A percentile compares a stretch with the other conserved stretches of the same genome.
Evolutionary conservation across 2,888 invertebrate species (phyloP).

Genomic region (Acholoe squamosa): DNA sequence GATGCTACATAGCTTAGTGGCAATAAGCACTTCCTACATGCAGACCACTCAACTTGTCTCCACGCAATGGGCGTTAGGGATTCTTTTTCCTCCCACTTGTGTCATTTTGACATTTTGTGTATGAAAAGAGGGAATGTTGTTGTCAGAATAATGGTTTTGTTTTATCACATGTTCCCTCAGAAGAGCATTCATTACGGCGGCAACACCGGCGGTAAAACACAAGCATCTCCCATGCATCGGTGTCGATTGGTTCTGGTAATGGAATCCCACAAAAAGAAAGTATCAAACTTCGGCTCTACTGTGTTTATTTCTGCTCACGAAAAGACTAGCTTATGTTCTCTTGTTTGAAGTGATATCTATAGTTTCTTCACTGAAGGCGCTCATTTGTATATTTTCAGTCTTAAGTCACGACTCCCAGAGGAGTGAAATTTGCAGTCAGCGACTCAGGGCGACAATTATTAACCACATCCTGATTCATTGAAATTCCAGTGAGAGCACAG

Average conservation of each 20-base stretch:
- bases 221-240: not conserved
- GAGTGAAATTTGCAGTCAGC: not conserved
- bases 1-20: too few relatives aligned
- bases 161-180: not conserved
- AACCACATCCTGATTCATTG: not conserved
- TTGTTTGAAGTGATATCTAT: not conserved
- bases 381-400: not conserved
- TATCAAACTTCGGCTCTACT: not conserved
- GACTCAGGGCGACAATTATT: not conserved
- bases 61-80: not conserved
- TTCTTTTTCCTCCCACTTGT: not conserved
- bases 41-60: too few relatives aligned
- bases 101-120: slow-evolving; percentile 9
- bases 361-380: not conserved
- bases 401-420: not conserved
- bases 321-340: not conserved
- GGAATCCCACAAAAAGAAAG: not conserved
- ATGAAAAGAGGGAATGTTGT: not conserved
- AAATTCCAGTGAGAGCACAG: not conserved
- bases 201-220: not conserved
- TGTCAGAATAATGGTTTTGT: slow-evolving; percentile 5
- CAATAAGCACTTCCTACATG: too few relatives aligned
- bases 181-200: not conserved
- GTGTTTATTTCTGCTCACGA: not conserved
- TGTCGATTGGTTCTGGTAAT: not conserved